phyloP scores from a whole-genome alignment of 2,113 vertebrate species.

The Zosterops pallidus region DNA sequence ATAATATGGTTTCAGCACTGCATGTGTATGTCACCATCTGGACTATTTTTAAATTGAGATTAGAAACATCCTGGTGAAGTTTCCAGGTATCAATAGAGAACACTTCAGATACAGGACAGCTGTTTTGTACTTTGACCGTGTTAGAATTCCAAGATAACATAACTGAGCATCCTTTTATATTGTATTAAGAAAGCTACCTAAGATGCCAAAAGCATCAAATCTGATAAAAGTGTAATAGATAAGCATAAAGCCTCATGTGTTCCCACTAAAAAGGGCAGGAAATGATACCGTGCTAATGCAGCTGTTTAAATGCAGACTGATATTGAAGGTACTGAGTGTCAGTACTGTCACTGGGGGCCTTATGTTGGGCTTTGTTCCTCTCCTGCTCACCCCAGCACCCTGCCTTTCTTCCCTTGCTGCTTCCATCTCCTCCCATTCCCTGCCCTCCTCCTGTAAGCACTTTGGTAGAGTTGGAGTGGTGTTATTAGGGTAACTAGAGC shows the following conservation, averaged over 20 bases:
- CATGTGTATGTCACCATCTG: background rate
- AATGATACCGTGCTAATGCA: rapidly evolving
- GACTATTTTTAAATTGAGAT: background rate
- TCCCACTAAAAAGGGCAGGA: background rate
- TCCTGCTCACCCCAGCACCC: background rate
- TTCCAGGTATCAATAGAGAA: background rate
- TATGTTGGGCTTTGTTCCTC: background rate
- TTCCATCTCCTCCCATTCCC: background rate
- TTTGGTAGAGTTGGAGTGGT: background rate
- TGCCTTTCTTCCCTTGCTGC: background rate
- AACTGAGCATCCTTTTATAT: background rate
- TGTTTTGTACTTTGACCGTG: background rate
- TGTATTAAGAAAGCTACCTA: background rate
- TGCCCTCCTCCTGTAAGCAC: background rate
- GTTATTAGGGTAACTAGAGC: background rate
- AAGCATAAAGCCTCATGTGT: background rate
- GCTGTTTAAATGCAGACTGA: background rate
- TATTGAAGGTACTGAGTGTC: rapidly evolving
- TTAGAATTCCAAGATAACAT: background rate
- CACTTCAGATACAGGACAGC: background rate
- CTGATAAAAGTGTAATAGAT: background rate
- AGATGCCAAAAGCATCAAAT: background rate
- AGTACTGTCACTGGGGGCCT: background rate
- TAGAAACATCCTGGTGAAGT: background rate
- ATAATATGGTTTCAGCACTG: background rate